Percentiles rank a stretch among this genome's conserved stretches.
Evolutionary conservation across 2,797 vertebrate genomes (phyloP).

Genomic region (Tarsius wallacei): DNA sequence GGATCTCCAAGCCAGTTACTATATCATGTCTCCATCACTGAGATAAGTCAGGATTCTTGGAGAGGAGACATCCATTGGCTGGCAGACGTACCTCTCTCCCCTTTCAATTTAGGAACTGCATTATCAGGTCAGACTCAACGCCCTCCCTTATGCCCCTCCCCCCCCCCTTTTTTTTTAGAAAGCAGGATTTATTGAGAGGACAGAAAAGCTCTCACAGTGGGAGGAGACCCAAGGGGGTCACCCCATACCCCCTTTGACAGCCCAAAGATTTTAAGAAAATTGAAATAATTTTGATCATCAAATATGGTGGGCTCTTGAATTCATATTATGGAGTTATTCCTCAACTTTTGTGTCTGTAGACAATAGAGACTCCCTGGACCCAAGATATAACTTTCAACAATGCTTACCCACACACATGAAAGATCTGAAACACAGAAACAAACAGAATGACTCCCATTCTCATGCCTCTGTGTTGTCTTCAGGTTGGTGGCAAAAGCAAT

Average conservation of each 20-base stretch:
- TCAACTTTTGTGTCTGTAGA: background rate
- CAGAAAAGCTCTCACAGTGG: too few species aligned
- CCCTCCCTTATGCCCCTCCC: background rate
- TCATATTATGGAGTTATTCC: background rate
- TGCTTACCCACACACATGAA: background rate
- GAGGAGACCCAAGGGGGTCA: too few species aligned
- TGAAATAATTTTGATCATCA: background rate
- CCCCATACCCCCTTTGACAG: background rate
- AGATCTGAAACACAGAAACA: background rate
- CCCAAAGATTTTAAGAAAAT: conserved; percentile 5
- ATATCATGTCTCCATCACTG: background rate
- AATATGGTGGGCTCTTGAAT: background rate
- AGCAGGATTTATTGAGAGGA: too few species aligned
- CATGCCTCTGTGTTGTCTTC: background rate
- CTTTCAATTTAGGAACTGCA: background rate
- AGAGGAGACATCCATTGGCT: background rate
- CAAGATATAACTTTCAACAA: background rate
- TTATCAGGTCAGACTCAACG: background rate
- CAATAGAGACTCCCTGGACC: background rate
- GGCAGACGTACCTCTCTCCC: background rate
- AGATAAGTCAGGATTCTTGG: background rate
- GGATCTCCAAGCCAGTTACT: background rate
- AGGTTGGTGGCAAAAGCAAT: background rate
- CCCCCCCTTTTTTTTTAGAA: too few species aligned
- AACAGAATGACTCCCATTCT: background rate